Percentiles rank a stretch among this genome's conserved stretches.
These are phyloP conservation scores for Babyrousa celebensis DNA, from an alignment of 2,797 vertebrate genomes.

Conservation along the genomic window DNA sequence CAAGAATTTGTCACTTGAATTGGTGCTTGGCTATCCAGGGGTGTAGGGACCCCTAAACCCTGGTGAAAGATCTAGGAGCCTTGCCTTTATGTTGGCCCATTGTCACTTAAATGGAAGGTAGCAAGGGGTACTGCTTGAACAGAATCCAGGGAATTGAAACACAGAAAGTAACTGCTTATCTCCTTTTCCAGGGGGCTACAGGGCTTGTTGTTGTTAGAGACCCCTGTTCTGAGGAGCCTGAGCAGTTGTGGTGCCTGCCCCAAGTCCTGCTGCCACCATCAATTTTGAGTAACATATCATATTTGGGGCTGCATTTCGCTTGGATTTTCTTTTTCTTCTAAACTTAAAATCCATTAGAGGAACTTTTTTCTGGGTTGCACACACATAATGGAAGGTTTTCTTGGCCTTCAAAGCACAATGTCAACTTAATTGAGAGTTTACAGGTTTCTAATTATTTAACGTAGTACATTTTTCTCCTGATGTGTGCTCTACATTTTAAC, in stretches of 20 bases:
- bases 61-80: neutral
- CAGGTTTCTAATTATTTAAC: constrained; percentile 38
- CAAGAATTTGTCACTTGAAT: constrained; percentile 46
- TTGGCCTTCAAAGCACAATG: neutral
- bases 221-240: neutral
- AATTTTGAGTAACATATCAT: neutral
- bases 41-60: neutral
- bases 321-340: constrained; percentile 25
- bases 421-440: constrained; percentile 20
- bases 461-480: neutral
- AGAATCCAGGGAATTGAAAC: neutral
- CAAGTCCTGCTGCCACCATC: neutral
- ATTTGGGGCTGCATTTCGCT: neutral
- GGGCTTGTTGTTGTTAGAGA: neutral
- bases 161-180: neutral
- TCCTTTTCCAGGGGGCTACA: neutral
- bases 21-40: neutral
- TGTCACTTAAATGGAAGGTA: neutral
- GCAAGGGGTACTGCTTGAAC: neutral
- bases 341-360: constrained; percentile 19
- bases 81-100: neutral
- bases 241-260: neutral
- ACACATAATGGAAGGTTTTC: neutral
- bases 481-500: neutral
- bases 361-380: constrained; percentile 28